These are phyloP conservation scores for Procavia capensis DNA, from an alignment of 2,113 vertebrate genomes.

Conservation along the genomic window DNA sequence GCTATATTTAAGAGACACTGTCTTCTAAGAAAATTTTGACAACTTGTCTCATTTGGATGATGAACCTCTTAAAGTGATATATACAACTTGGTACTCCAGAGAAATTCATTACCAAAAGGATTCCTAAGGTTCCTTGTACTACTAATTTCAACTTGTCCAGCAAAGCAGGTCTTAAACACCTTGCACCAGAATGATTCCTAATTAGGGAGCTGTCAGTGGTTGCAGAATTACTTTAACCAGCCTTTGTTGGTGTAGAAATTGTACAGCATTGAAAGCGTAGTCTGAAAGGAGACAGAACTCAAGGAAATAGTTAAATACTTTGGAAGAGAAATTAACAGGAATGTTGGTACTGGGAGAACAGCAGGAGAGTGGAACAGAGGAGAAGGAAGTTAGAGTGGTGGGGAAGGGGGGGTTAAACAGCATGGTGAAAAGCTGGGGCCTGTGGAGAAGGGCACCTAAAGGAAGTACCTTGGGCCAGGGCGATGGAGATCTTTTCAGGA, in stretches of 20 bases:
- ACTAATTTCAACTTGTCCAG: neutral
- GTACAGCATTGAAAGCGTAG: neutral
- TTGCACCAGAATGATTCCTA: neutral
- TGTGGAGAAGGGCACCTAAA: neutral
- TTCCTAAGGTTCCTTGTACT: neutral
- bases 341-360: neutral
- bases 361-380: neutral
- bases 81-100: neutral
- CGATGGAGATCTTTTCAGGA: neutral
- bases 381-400: neutral
- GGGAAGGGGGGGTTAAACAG: neutral
- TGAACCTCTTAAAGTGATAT: neutral
- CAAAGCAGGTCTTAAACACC: neutral
- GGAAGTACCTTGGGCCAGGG: neutral
- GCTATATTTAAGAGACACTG: neutral
- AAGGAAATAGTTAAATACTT: neutral
- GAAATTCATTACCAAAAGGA: neutral
- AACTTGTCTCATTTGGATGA: neutral
- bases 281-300: neutral
- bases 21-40: neutral
- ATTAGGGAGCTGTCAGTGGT: neutral
- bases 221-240: neutral
- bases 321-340: neutral
- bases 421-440: neutral
- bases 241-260: neutral